phyloP scores from a whole-genome alignment of 2,113 vertebrate genomes.

The Syngnathus floridae region DNA sequence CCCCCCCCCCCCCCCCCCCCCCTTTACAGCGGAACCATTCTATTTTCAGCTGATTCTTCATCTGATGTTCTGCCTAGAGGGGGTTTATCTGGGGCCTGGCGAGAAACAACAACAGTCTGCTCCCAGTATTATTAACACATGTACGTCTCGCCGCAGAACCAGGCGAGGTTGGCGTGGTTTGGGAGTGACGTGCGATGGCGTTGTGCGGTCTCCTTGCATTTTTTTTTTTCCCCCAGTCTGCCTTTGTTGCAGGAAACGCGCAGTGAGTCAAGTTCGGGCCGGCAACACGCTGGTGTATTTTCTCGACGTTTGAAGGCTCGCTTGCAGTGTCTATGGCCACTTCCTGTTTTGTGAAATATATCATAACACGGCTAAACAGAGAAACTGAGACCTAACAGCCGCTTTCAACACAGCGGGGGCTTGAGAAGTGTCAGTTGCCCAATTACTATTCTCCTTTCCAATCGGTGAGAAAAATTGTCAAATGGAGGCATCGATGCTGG shows the following conservation, averaged over 20 bases:
- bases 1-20: slow-evolving; percentile 24
- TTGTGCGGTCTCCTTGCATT: slow-evolving; percentile 17
- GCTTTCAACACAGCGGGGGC: too few relatives aligned
- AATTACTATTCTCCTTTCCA: too few relatives aligned
- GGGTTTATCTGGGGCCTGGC: slow-evolving; percentile 38
- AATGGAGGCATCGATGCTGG: too few relatives aligned
- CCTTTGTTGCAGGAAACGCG: slow-evolving; percentile 20
- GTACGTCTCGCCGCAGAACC: slow-evolving; percentile 19
- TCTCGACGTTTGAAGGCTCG: background rate
- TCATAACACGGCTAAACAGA: background rate
- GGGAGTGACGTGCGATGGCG: slow-evolving; percentile 20
- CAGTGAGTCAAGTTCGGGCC: slow-evolving; percentile 22
- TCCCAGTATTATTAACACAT: slow-evolving; percentile 37
- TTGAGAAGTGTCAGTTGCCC: too few relatives aligned
- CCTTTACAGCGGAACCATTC: slow-evolving; percentile 58
- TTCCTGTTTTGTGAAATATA: background rate
- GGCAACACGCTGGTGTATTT: slow-evolving; percentile 18
- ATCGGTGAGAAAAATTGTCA: too few relatives aligned
- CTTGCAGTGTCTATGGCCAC: background rate
- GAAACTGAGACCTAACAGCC: too few relatives aligned
- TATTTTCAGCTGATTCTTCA: slow-evolving; percentile 56
- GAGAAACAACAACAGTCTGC: slow-evolving; percentile 28
- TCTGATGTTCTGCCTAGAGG: slow-evolving; percentile 44
- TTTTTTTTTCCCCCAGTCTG: slow-evolving; percentile 3
- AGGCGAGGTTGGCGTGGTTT: slow-evolving; percentile 25